These are phyloP conservation scores for Megaceryle maxima DNA, from an alignment of 2,113 vertebrate genomes.

Conservation along the genomic window DNA sequence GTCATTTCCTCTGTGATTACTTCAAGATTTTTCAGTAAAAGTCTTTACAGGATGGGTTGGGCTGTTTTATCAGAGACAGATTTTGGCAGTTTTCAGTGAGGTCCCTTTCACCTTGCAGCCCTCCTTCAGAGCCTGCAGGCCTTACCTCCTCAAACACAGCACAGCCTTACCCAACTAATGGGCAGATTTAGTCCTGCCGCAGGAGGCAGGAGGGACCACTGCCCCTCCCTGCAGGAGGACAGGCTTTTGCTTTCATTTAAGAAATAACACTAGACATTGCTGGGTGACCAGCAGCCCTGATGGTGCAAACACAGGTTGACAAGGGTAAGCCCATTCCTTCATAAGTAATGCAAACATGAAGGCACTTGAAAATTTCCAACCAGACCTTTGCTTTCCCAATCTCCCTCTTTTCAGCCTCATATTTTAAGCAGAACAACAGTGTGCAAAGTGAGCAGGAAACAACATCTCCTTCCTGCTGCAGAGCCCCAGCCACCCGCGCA, in stretches of 20 bases:
- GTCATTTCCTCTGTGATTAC: conserved; percentile 31
- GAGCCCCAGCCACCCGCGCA: neutral
- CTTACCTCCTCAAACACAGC: neutral
- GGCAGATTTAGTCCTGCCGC: neutral
- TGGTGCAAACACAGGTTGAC: neutral
- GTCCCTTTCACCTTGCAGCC: neutral
- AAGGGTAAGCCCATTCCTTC: neutral
- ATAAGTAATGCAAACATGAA: neutral
- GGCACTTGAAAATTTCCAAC: neutral
- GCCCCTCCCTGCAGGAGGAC: neutral
- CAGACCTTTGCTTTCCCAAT: neutral
- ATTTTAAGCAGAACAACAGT: neutral
- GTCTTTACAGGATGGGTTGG: conserved; percentile 51
- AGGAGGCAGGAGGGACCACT: neutral
- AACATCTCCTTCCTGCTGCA: conserved; percentile 5
- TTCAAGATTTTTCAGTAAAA: conserved; percentile 38
- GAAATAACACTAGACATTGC: neutral
- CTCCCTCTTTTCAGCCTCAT: neutral
- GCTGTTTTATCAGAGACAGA: conserved; percentile 8
- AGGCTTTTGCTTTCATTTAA: neutral
- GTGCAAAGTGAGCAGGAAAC: neutral
- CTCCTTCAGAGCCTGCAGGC: neutral
- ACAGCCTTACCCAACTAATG: neutral
- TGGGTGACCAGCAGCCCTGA: neutral
- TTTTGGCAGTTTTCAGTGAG: neutral